phyloP scores from a whole-genome alignment of 2,888 invertebrate genomes.

The Hyalella azteca region DNA sequence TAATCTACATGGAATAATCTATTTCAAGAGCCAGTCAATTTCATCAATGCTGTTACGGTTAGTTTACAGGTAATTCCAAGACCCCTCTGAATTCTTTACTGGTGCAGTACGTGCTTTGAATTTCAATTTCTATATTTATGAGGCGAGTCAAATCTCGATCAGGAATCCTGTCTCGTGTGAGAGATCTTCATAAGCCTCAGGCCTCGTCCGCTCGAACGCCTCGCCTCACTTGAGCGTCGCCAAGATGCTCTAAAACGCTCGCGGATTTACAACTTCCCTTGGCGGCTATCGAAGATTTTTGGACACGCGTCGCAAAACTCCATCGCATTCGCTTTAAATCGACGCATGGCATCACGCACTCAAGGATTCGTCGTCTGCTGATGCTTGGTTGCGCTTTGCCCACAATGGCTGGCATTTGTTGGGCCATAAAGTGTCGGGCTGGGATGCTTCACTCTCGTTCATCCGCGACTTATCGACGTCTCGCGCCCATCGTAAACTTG shows the following conservation, averaged over 20 bases:
- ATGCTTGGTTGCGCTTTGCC: neutral
- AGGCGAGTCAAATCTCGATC: too few relatives aligned
- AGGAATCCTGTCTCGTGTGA: too few relatives aligned
- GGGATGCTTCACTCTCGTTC: slow-evolving; percentile 13
- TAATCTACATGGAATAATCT: too few relatives aligned
- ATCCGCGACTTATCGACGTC: slow-evolving; percentile 12
- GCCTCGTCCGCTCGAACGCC: too few relatives aligned
- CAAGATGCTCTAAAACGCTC: neutral
- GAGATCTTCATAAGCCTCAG: too few relatives aligned
- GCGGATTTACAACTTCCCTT: neutral
- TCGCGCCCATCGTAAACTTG: neutral
- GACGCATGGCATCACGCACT: neutral
- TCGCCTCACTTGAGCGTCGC: too few relatives aligned
- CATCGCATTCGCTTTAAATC: slow-evolving; percentile 14
- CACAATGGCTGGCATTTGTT: slow-evolving; percentile 32
- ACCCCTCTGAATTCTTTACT: too few relatives aligned
- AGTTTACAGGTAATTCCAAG: too few relatives aligned
- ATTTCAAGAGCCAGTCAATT: too few relatives aligned
- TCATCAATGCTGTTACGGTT: too few relatives aligned
- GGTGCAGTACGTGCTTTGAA: too few relatives aligned
- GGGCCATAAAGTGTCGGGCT: slow-evolving; percentile 7
- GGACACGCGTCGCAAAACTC: neutral
- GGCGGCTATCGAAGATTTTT: neutral
- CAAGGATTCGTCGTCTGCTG: neutral
- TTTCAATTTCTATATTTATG: too few relatives aligned